These are phyloP conservation scores for Sebastes vulpes DNA, from an alignment of 2,797 vertebrate species.

Conservation along the genomic window DNA sequence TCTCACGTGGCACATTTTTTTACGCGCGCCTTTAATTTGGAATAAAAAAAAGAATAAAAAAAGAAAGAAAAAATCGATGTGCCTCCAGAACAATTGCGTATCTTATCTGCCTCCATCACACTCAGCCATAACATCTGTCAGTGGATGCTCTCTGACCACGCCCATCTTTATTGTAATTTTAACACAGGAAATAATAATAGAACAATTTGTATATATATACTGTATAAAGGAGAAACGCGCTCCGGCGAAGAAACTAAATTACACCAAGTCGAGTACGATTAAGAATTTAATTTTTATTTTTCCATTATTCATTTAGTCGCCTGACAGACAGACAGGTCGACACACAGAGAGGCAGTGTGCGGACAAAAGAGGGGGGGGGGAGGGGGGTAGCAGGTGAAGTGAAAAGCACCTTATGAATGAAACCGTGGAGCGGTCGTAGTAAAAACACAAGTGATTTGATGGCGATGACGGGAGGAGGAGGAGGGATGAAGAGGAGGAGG, in stretches of 20 bases:
- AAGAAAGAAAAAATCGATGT: conserved; percentile 42
- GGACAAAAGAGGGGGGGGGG: conserved; percentile 70
- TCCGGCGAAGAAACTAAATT: conserved; percentile 5
- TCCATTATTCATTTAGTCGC: conserved; percentile 41
- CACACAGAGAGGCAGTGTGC: conserved; percentile 56
- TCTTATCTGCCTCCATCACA: conserved; percentile 83
- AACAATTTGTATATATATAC: conserved; percentile 37
- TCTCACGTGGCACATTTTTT: conserved; percentile 28
- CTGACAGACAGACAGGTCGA: conserved; percentile 54
- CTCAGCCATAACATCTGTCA: conserved; percentile 84
- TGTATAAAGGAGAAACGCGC: conserved; percentile 20
- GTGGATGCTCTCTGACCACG: conserved; percentile 82
- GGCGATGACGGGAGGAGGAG: conserved; percentile 79
- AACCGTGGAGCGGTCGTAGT: conserved; percentile 88
- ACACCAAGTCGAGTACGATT: conserved; percentile 40
- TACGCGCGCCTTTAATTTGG: conserved; percentile 6
- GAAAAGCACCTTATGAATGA: conserved; percentile 90
- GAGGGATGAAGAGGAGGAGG: not conserved
- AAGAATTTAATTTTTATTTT: conserved; percentile 27
- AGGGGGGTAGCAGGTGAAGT: conserved; percentile 84
- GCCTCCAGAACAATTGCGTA: conserved; percentile 76
- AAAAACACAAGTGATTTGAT: conserved; percentile 88
- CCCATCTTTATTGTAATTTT: conserved; percentile 84
- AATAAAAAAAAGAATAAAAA: not conserved
- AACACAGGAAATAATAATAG: conserved; percentile 63